Base-by-base conservation (phyloP, 2,113 vertebrate genomes). In the Ranitomeya variabilis region DNA sequence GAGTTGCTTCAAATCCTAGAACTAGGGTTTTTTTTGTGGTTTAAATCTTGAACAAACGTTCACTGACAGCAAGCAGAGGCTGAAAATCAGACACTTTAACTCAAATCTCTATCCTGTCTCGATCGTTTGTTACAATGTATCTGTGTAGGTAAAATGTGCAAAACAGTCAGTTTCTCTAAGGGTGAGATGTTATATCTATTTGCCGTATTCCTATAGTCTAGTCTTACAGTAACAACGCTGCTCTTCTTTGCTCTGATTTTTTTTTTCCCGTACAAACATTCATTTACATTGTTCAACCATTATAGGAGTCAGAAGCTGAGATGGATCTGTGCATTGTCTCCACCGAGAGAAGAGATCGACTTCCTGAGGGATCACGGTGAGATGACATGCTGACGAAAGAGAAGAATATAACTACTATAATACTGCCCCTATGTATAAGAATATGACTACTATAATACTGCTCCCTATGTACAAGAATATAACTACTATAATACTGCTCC, bases 241-340 rank as follows among this genome's bases (percentile, higher is more conserved):
- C 26, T 31, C 26, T 31, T 31, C 26, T 31, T 1, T 31, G 26
- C 26, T 31, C 1, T 31, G 26, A 31, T 31, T 31, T 37, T 69
- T 69, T 12, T 69, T 26, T 2, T 13, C 2, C 15, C 18, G 2
- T 73, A 16, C 69, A 73, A 57, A 59, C 16, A 21, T 26, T 12
- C 1, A n/a, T 6, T 15, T 3, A 59, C 7, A 83, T 7, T 52
- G 80, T 89, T n/a, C 90, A 31, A 7, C 60, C 90, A 90, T 90
- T 89, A 31, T 89, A 99, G 98, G 93, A 97, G 96, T 88, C 97
- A 98, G 94, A 99, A 99, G 92, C 95, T 98, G 83, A 96, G 97
- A 0, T 99, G 98, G 98, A 97, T 99, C 92, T 98, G 97, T 12
- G 97, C 98, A 51, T 90, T 99, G 73, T 95, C 96, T 77, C 93